Base-by-base conservation (phyloP, 2,113 vertebrate species). In the Dipodomys merriami region DNA sequence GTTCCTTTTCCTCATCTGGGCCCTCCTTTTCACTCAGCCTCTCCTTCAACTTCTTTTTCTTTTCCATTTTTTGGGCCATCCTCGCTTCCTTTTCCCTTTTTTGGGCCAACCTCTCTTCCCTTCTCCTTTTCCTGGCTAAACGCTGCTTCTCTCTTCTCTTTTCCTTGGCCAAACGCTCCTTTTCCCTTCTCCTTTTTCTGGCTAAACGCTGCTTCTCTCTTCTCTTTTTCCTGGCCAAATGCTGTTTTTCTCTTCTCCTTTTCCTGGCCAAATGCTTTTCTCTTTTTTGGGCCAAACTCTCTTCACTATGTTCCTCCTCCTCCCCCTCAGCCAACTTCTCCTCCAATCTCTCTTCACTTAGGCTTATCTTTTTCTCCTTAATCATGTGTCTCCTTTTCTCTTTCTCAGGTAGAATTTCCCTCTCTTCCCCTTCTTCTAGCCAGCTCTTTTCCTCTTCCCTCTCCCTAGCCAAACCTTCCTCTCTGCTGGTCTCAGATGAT, bases 341-440 rank as follows among this genome's bases (percentile, higher is more conserved):
- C 44, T 78, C 49, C 62, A 80, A 19, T 19, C 93, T 44, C 64
- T 93, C 64, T 71, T 93, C 71, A 71, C 65, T 86, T 20, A 12
- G 76, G 15, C 69, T 86, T 23, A 30, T 27, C 39, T 53, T 69
- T 18, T 33, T 33, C 72, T 44, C 39, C 35, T 44, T 39, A 19
- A 7, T 39, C 57, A 19, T 25, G 23, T 62, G 35, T 6, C 23
- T 67, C 60, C 30, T 87, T n/a, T 46, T 65, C 60, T n/a, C 30
- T 46, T n/a, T 68, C 39, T 53, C 78, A 44, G 39, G 13, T 22
- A 27, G 39, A 35, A n/a, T n/a, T 5, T 20, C 69, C 30, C 25
- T 57, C 23, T 53, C 74, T 33, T 87, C 35, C 39, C 22, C n/a
- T 73, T 77, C 39, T 7, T 46, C 65, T 22, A 3, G 44, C 49